Conservation (phyloP, 1,140 invertebrate genomes). For the Lepidotrigona ventralis region DNA sequence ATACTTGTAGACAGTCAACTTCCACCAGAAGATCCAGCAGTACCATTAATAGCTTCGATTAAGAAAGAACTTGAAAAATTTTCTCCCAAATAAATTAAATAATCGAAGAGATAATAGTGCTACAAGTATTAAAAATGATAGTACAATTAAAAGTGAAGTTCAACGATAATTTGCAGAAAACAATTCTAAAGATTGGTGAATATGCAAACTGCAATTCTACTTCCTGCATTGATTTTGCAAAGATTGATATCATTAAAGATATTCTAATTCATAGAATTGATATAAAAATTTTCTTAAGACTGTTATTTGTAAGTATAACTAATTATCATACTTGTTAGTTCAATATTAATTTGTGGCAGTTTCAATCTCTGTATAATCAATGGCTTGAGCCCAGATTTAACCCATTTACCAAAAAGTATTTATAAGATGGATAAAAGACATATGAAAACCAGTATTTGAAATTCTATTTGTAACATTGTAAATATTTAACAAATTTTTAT, state of each 20-base stretch:
- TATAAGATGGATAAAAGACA: neutral
- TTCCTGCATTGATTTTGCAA: neutral
- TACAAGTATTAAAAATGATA: neutral
- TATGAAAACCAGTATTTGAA: conserved; percentile 9
- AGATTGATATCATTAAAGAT: neutral
- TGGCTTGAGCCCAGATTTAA: neutral
- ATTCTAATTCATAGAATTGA: neutral
- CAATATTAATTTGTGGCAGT: neutral
- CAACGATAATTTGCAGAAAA: neutral
- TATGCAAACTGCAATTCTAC: neutral
- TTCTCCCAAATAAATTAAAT: conserved; percentile 53
- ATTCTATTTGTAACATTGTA: conserved; percentile 38
- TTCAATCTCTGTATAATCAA: neutral
- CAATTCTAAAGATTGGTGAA: neutral
- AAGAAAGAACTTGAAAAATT: conserved; percentile 83
- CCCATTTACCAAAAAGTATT: neutral
- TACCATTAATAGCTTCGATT: conserved; percentile 84
- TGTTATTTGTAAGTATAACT: neutral
- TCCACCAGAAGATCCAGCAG: conserved; percentile 81
- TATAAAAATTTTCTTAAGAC: neutral
- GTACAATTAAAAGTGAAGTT: neutral
- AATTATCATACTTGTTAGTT: neutral
- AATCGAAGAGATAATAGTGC: neutral
- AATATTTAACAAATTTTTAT: conserved; percentile 50
- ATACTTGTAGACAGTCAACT: conserved; percentile 79